A percentile compares a stretch with the other conserved stretches of the same genome.
Evolutionary conservation across 2,888 invertebrate species (phyloP).

Genomic region (Lutraria lutraria): DNA sequence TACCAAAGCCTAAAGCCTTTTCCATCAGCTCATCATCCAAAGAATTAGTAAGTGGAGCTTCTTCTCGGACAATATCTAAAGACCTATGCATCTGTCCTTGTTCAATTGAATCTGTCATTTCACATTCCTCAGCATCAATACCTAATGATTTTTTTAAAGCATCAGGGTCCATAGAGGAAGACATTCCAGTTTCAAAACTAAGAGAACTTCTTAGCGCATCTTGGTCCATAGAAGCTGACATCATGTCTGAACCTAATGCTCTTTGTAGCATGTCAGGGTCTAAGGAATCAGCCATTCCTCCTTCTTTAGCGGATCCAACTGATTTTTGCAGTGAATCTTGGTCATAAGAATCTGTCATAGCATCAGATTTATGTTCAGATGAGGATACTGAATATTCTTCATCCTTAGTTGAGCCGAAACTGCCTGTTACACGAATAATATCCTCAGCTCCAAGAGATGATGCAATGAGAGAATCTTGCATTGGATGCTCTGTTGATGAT

Average conservation of each 20-base stretch:
- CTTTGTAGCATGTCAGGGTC: slow-evolving; percentile 61
- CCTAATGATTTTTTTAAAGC: slow-evolving; percentile 61
- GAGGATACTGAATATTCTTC: slow-evolving; percentile 67
- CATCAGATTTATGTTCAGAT: slow-evolving; percentile 65
- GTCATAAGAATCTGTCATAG: slow-evolving; percentile 70
- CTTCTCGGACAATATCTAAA: slow-evolving; percentile 58
- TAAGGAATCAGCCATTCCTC: slow-evolving; percentile 63
- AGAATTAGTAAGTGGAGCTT: slow-evolving; percentile 55
- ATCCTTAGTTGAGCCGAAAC: slow-evolving; percentile 65
- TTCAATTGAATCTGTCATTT: slow-evolving; percentile 66
- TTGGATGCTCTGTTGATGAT: slow-evolving; percentile 66
- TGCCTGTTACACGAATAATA: slow-evolving; percentile 56
- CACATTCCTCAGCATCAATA: slow-evolving; percentile 46
- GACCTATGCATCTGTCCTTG: slow-evolving; percentile 55
- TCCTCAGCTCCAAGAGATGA: slow-evolving; percentile 69
- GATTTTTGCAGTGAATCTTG: slow-evolving; percentile 66
- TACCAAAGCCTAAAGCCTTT: slow-evolving; percentile 55
- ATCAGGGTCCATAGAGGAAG: slow-evolving; percentile 68
- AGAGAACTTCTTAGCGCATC: slow-evolving; percentile 66
- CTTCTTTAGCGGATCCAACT: slow-evolving; percentile 58
- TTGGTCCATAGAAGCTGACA: slow-evolving; percentile 66
- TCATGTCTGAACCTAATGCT: slow-evolving; percentile 45
- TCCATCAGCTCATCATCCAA: slow-evolving; percentile 64
- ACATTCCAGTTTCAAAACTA: slow-evolving; percentile 51
- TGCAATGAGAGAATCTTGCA: slow-evolving; percentile 69